Conservation (phyloP, 2,113 vertebrate genomes). For the Microcebus ravelobensis region DNA sequence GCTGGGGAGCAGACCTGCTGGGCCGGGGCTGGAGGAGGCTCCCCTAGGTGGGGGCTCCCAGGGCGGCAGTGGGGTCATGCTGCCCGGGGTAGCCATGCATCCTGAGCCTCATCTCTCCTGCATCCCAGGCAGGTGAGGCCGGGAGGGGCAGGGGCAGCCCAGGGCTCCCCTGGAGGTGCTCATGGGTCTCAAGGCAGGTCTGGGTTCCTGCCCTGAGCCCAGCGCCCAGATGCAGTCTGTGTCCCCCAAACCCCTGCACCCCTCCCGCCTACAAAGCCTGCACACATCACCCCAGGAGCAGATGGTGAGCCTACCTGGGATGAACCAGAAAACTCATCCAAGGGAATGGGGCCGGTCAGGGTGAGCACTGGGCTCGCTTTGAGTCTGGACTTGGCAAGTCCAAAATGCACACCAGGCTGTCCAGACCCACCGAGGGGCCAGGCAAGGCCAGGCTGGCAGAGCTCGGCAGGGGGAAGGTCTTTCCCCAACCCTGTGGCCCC, state of each 20-base stretch:
- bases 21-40: neutral
- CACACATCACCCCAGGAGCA: neutral
- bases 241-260: neutral
- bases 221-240: rapidly evolving
- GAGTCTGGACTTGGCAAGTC: neutral
- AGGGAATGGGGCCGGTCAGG: neutral
- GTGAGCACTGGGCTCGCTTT: neutral
- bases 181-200: neutral
- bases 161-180: neutral
- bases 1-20: neutral
- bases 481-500: neutral
- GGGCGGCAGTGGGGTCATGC: neutral
- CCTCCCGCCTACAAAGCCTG: neutral
- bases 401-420: constrained; percentile 7
- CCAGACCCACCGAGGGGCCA: neutral
- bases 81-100: neutral
- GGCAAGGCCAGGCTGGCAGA: neutral
- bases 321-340: constrained; percentile 29
- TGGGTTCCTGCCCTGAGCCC: neutral
- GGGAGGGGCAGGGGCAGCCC: neutral
- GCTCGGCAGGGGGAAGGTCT: rapidly evolving
- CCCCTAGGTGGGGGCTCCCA: neutral
- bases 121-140: neutral
- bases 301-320: constrained; percentile 7
- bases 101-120: neutral